Conservation (phyloP, 2,888 invertebrate genomes). For the Callinectes sapidus region DNA sequence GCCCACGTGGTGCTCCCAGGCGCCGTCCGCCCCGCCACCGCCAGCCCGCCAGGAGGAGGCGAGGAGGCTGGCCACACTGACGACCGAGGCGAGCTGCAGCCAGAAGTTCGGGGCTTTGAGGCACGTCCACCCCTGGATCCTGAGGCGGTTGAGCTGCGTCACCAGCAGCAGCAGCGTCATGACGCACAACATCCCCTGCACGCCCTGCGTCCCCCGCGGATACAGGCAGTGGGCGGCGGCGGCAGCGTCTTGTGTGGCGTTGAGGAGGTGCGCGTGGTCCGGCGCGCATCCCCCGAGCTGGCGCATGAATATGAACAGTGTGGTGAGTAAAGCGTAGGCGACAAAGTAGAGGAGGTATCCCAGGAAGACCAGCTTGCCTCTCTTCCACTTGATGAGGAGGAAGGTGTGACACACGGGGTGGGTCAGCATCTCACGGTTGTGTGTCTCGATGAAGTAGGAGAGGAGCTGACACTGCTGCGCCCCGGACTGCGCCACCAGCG, state of each 20-base stretch:
- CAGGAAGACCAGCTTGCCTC: conserved; percentile 57
- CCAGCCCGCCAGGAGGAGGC: conserved; percentile 27
- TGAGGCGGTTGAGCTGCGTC: conserved; percentile 41
- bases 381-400: conserved; percentile 67
- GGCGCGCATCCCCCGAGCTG: conserved; percentile 38
- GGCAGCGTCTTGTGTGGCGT: neutral
- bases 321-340: conserved; percentile 45
- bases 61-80: conserved; percentile 2
- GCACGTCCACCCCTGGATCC: conserved; percentile 42
- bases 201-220: neutral
- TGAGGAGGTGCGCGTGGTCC: neutral
- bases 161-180: conserved; percentile 35
- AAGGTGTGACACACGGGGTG: conserved; percentile 63
- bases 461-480: conserved; percentile 50
- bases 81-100: conserved; percentile 4
- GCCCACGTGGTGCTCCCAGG: conserved; percentile 68
- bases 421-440: conserved; percentile 46
- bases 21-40: neutral
- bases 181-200: conserved; percentile 42
- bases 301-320: conserved; percentile 54
- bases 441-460: conserved; percentile 48
- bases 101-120: conserved; percentile 12
- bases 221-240: neutral
- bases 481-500: conserved; percentile 32
- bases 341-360: conserved; percentile 58